These are phyloP conservation scores for Calliphora vomitoria DNA, from an alignment of 2,888 invertebrate genomes.

Conservation along the genomic window DNA sequence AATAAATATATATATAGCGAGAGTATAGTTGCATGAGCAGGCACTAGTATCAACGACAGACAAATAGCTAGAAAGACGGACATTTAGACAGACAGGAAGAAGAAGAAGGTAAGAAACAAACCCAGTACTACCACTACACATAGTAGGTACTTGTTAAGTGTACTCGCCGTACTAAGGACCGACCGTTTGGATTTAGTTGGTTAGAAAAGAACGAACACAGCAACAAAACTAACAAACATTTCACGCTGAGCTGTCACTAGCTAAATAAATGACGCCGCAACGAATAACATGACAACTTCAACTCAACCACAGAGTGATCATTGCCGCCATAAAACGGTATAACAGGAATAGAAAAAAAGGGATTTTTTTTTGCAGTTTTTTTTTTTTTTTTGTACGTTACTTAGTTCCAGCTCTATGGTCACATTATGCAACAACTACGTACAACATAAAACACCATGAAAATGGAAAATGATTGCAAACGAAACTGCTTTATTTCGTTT, in stretches of 20 bases:
- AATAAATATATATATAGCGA: constrained; percentile 7
- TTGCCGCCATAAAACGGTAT: constrained; percentile 70
- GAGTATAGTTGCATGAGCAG: constrained; percentile 26
- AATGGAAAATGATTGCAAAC: constrained; percentile 57
- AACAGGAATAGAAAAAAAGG: constrained; percentile 66
- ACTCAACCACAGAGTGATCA: constrained; percentile 67
- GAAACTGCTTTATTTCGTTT: constrained; percentile 63
- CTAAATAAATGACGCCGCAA: constrained; percentile 83
- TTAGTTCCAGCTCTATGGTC: constrained; percentile 21
- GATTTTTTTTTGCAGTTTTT: constrained; percentile 13
- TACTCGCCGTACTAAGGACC: constrained; percentile 33
- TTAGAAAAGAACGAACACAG: constrained; percentile 34
- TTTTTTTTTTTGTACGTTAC: constrained; percentile 39
- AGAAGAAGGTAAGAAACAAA: constrained; percentile 18
- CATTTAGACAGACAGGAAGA: constrained; percentile 23
- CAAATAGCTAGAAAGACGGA: constrained; percentile 7
- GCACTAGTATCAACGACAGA: neutral
- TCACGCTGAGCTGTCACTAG: constrained; percentile 84
- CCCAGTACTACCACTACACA: constrained; percentile 4
- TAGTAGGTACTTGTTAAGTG: constrained; percentile 27
- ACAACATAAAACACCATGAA: constrained; percentile 54
- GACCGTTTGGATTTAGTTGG: constrained; percentile 41
- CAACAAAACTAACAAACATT: constrained; percentile 76
- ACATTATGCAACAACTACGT: constrained; percentile 38
- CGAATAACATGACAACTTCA: constrained; percentile 74